Conservation (phyloP, 2,888 invertebrate species). For the Tipula confusa region DNA sequence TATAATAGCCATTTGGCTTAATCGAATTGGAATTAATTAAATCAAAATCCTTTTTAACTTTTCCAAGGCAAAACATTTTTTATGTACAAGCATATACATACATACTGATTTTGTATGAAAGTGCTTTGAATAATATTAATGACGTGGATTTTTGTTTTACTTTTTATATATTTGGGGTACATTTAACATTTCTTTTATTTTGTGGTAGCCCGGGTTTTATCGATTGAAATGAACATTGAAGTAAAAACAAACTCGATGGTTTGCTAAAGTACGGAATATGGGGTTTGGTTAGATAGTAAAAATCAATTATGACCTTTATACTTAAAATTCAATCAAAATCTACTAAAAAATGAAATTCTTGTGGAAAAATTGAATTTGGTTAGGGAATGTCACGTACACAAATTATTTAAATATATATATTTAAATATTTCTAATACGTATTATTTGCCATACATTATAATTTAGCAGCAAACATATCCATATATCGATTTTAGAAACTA, state of each 20-base stretch:
- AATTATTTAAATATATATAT: no score
- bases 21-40: conserved; percentile 25
- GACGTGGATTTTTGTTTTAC: not conserved
- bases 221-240: not conserved
- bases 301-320: no score
- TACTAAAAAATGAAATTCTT: no score
- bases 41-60: not conserved
- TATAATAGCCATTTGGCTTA: not conserved
- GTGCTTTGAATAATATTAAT: not conserved
- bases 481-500: not conserved
- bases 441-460: no score
- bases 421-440: no score
- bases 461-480: no score
- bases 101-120: not conserved
- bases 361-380: no score
- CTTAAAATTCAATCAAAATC: no score
- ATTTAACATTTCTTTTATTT: not conserved
- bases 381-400: no score
- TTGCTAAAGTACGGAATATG: no score
- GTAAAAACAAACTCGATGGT: no score
- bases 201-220: not conserved
- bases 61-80: not conserved
- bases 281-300: no score
- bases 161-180: not conserved
- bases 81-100: not conserved